Evolutionary conservation across 2,797 vertebrate species (phyloP).

Genomic region (Myoxocephalus aenaeus): DNA sequence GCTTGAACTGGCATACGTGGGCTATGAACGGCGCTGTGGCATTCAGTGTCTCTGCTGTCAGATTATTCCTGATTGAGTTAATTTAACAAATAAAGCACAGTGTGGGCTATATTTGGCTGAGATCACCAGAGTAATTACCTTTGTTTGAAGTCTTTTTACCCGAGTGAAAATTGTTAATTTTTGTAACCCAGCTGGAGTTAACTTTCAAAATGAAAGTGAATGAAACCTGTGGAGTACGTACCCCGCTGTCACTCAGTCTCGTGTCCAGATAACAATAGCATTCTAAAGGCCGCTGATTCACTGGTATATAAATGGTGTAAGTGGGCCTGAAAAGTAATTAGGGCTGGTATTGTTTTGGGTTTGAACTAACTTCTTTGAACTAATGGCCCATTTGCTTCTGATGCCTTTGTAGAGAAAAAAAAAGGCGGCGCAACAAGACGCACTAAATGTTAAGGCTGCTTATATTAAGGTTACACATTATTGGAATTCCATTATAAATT

Average conservation of each 20-base stretch:
- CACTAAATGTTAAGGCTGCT: conserved; percentile 6
- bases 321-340: conserved; percentile 58
- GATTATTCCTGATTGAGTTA: conserved; percentile 60
- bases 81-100: conserved; percentile 63
- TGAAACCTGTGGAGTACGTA: conserved; percentile 55
- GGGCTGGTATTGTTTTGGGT: conserved; percentile 50
- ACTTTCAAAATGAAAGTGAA: conserved; percentile 65
- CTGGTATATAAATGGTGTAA: conserved; percentile 53
- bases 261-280: conserved; percentile 57
- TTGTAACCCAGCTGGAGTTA: conserved; percentile 58
- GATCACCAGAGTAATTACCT: conserved; percentile 59
- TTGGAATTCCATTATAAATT: conserved; percentile 1
- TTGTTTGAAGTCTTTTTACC: conserved; percentile 60
- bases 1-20: conserved; percentile 8
- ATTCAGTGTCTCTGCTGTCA: conserved; percentile 40
- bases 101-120: conserved; percentile 50
- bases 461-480: conserved; percentile 5
- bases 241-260: conserved; percentile 53
- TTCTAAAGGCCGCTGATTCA: conserved; percentile 55
- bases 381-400: conserved; percentile 54
- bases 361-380: conserved; percentile 54
- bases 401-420: conserved; percentile 32
- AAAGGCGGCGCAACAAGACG: conserved; percentile 6
- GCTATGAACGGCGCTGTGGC: background rate
- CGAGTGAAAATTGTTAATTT: conserved; percentile 52